Percentiles rank a stretch among this genome's conserved stretches.
Conservation (phyloP, 2,888 invertebrate genomes). For the Acleris sparsana region DNA sequence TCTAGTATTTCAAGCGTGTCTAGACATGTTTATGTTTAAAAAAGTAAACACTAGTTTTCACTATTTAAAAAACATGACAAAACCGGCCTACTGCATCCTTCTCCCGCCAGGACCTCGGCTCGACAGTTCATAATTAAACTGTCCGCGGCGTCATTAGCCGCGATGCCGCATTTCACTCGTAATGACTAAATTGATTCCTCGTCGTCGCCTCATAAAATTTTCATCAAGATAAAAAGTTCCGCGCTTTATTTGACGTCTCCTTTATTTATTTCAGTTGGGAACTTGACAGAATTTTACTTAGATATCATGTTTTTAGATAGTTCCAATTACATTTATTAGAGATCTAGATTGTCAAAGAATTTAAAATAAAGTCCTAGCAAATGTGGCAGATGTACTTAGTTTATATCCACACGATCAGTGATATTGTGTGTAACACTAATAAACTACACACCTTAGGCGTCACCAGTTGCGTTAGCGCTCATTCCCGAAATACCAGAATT, state of each 20-base stretch:
- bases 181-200: slow-evolving; percentile 77
- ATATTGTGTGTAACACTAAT: too few relatives aligned
- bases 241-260: slow-evolving; percentile 41
- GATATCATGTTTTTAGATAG: too few relatives aligned
- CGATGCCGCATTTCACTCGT: slow-evolving; percentile 56
- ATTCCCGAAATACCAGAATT: too few relatives aligned
- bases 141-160: slow-evolving; percentile 72
- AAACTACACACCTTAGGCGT: too few relatives aligned
- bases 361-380: too few relatives aligned
- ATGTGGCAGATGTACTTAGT: too few relatives aligned
- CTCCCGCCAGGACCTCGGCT: slow-evolving; percentile 50
- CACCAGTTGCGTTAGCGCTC: too few relatives aligned
- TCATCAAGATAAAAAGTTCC: slow-evolving; percentile 53
- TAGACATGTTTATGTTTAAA: background rate
- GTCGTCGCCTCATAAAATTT: slow-evolving; percentile 61
- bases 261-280: slow-evolving; percentile 19
- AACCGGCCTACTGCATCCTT: slow-evolving; percentile 43
- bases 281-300: slow-evolving; percentile 2
- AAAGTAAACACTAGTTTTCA: background rate
- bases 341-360: too few relatives aligned
- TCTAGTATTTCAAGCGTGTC: too few relatives aligned
- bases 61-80: background rate
- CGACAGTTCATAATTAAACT: slow-evolving; percentile 82
- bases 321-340: too few relatives aligned
- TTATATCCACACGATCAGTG: too few relatives aligned